A percentile compares a stretch with the other conserved stretches of the same genome.
Evolutionary conservation across 1,140 invertebrate genomes (phyloP).

Genomic region (Papilio xuthus): DNA sequence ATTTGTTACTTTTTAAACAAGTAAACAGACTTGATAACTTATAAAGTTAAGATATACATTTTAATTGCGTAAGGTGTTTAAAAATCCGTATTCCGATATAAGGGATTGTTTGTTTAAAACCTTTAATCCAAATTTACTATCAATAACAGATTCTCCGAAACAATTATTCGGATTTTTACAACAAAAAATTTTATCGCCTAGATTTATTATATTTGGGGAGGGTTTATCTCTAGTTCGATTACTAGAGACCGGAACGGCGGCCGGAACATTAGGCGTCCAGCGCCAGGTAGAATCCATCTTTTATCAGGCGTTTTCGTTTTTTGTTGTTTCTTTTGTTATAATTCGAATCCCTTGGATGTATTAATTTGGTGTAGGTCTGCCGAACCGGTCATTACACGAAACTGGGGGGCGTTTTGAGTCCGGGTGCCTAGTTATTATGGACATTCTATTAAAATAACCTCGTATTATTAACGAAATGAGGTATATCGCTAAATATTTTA

Average conservation of each 20-base stretch:
- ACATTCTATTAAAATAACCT: constrained; percentile 76
- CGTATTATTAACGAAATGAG: constrained; percentile 78
- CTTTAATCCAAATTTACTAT: constrained; percentile 45
- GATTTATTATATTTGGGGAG: constrained; percentile 79
- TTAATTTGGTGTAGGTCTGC: constrained; percentile 75
- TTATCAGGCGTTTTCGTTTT: constrained; percentile 78
- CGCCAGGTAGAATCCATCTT: constrained; percentile 71
- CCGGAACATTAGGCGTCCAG: constrained; percentile 55
- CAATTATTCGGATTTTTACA: constrained; percentile 75
- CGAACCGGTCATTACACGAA: constrained; percentile 75
- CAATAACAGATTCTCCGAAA: constrained; percentile 72
- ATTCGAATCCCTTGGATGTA: constrained; percentile 74
- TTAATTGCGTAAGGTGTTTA: background rate
- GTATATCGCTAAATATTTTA: constrained; percentile 80
- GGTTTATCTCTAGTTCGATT: constrained; percentile 73
- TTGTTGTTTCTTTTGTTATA: constrained; percentile 76
- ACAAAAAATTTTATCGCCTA: constrained; percentile 73
- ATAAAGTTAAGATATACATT: background rate
- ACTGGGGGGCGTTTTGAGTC: constrained; percentile 75
- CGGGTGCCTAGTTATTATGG: constrained; percentile 77
- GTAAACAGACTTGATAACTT: no score
- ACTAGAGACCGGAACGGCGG: constrained; percentile 55
- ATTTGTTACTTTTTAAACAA: no score
- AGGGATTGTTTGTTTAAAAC: constrained; percentile 15
- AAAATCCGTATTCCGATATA: background rate